Percentiles rank a stretch among this genome's conserved stretches.
phyloP scores from a whole-genome alignment of 2,888 invertebrate genomes.

The Diogma glabrata region DNA sequence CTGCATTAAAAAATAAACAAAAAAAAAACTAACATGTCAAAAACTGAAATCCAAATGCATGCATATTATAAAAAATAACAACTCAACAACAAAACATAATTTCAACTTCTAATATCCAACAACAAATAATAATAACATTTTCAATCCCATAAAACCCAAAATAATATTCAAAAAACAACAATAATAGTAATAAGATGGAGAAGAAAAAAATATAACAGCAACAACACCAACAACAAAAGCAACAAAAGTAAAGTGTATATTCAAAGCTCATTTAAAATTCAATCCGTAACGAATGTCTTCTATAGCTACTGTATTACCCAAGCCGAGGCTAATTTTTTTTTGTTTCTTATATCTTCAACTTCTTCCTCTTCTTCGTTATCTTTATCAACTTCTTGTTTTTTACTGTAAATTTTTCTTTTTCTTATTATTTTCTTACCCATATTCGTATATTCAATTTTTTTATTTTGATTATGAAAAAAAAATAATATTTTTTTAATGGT shows the following conservation, averaged over 20 bases:
- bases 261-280: constrained; percentile 19
- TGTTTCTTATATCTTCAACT: constrained; percentile 1
- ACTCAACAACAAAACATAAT: no score
- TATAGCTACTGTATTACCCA: constrained; percentile 19
- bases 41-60: no score
- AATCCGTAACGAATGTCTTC: constrained; percentile 20
- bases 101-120: no score
- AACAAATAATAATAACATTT: background rate
- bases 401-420: constrained; percentile 3
- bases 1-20: no score
- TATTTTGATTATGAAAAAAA: background rate
- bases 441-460: background rate
- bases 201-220: no score
- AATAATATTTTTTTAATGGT: background rate
- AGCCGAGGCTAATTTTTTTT: constrained; percentile 8
- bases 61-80: no score
- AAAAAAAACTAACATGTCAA: no score
- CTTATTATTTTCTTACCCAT: background rate
- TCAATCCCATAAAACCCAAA: constrained; percentile 7
- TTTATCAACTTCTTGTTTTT: constrained; percentile 2
- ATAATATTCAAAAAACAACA: background rate
- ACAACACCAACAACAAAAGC: no score
- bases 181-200: no score
- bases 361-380: background rate
- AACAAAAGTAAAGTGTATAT: no score